These are phyloP conservation scores for Microcaecilia unicolor DNA, from an alignment of 2,797 vertebrate species.

Conservation along the genomic window DNA sequence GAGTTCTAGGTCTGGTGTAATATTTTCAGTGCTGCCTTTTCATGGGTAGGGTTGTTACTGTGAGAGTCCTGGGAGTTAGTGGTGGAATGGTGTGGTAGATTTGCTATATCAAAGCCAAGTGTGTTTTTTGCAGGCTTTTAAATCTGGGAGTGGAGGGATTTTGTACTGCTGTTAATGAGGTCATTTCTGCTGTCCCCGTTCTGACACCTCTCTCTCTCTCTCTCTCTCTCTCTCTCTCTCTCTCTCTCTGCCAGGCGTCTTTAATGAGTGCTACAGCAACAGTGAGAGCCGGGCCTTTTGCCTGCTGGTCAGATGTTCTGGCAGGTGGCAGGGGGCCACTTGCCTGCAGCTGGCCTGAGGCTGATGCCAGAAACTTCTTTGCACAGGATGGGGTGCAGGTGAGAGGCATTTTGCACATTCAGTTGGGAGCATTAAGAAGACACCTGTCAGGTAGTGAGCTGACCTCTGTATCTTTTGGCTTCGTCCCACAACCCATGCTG, in stretches of 20 bases:
- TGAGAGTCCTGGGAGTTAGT: too few relatives aligned
- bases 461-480: background rate
- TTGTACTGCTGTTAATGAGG: too few relatives aligned
- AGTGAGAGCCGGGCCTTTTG: slow-evolving; percentile 65
- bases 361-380: slow-evolving; percentile 74
- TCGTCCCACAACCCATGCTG: slow-evolving; percentile 57
- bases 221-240: too few relatives aligned
- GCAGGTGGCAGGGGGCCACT: slow-evolving; percentile 56
- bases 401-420: background rate
- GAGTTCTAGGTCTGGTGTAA: too few relatives aligned
- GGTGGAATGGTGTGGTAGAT: too few relatives aligned
- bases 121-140: too few relatives aligned
- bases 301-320: slow-evolving; percentile 61
- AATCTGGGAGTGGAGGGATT: too few relatives aligned
- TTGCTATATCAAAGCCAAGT: too few relatives aligned
- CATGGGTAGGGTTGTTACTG: too few relatives aligned
- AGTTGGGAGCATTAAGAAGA: background rate
- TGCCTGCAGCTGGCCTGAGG: slow-evolving; percentile 75
- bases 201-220: too few relatives aligned
- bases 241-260: slow-evolving; percentile 58
- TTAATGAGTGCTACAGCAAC: slow-evolving; percentile 71
- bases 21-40: too few relatives aligned
- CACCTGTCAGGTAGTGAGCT: background rate
- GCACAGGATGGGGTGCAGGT: slow-evolving; percentile 87
- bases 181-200: too few relatives aligned